Conservation (phyloP, 2,797 vertebrate genomes). For the Rhinichthys osculus region DNA sequence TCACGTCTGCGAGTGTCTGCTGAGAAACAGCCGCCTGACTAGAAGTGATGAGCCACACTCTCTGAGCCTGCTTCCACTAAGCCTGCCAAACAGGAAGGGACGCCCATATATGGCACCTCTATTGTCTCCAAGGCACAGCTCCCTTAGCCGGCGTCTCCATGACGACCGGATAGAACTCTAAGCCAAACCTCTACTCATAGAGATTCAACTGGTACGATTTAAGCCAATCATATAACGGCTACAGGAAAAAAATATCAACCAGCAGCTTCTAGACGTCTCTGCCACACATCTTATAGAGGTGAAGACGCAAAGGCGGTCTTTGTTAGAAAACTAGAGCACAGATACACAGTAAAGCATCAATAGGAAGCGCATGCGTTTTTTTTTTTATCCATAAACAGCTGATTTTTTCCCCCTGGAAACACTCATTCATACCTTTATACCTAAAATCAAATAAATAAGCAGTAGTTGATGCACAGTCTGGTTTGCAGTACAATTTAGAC, state of each 20-base stretch:
- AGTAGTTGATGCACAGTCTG: not conserved
- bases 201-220: slow-evolving; percentile 59
- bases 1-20: slow-evolving; percentile 51
- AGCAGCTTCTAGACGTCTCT: slow-evolving; percentile 49
- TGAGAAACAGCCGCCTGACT: slow-evolving; percentile 44
- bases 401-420: too few species aligned
- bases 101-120: slow-evolving; percentile 75
- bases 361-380: not conserved
- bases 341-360: not conserved
- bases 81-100: slow-evolving; percentile 76
- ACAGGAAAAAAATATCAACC: slow-evolving; percentile 31
- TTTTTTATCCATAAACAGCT: not conserved
- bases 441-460: not conserved
- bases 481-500: not conserved
- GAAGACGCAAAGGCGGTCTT: not conserved
- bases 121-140: slow-evolving; percentile 74
- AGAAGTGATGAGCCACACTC: slow-evolving; percentile 37
- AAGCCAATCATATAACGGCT: slow-evolving; percentile 57
- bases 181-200: slow-evolving; percentile 51
- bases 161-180: slow-evolving; percentile 72
- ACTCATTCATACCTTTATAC: not conserved
- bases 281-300: slow-evolving; percentile 30
- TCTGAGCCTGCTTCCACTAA: slow-evolving; percentile 55
- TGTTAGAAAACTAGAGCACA: not conserved
- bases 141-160: slow-evolving; percentile 73